Conservation (phyloP, 2,888 invertebrate genomes). For the Phengaris arion region DNA sequence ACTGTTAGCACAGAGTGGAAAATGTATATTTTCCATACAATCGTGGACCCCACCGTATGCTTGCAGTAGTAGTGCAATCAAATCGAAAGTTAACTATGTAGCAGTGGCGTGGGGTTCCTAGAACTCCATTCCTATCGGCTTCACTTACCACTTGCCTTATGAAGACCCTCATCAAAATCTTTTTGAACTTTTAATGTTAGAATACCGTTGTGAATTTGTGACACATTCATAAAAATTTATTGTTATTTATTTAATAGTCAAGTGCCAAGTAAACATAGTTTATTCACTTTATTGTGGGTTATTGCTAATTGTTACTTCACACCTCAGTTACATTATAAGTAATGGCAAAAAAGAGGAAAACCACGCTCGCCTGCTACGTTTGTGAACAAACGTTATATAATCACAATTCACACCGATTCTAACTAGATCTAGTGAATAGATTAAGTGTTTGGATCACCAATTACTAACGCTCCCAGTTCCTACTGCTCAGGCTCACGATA, state of each 20-base stretch:
- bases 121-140: no score
- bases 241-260: conserved; percentile 1
- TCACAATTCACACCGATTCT: background rate
- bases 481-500: no score
- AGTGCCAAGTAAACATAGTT: background rate
- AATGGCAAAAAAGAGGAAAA: background rate
- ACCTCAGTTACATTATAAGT: background rate
- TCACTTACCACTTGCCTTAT: no score
- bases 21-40: no score
- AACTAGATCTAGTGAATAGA: background rate
- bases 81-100: no score
- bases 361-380: background rate
- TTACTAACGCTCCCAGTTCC: background rate
- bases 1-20: no score
- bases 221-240: conserved; percentile 2
- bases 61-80: no score
- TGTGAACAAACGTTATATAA: background rate
- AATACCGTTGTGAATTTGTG: background rate
- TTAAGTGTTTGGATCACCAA: background rate
- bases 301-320: conserved; percentile 2
- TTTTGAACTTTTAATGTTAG: background rate
- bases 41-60: no score
- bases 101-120: no score
- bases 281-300: background rate
- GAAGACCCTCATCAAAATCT: no score